Conservation (phyloP, 2,888 invertebrate genomes). For the Stictocephala bisonia region DNA sequence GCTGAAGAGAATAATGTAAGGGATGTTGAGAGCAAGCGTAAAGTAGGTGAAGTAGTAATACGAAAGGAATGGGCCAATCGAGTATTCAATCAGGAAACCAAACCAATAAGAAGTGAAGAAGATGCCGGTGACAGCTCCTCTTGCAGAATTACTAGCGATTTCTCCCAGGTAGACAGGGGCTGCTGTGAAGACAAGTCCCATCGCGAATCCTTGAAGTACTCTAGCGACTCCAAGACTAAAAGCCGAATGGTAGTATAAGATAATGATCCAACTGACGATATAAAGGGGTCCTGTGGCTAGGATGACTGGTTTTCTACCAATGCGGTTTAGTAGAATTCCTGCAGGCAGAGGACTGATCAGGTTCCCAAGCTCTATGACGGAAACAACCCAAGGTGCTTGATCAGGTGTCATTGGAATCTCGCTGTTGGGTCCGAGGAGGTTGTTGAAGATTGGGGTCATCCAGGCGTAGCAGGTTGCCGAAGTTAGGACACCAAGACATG, state of each 20-base stretch:
- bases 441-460: constrained; percentile 48
- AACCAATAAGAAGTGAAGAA: constrained; percentile 56
- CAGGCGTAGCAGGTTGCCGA: constrained; percentile 48
- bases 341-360: constrained; percentile 48
- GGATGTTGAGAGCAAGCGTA: constrained; percentile 66
- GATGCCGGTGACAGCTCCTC: constrained; percentile 57
- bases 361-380: constrained; percentile 51
- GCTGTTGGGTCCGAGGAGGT: constrained; percentile 34
- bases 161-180: constrained; percentile 58
- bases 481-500: constrained; percentile 35
- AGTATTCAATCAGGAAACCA: constrained; percentile 54
- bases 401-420: constrained; percentile 48
- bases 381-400: constrained; percentile 48
- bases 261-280: constrained; percentile 54
- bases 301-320: constrained; percentile 54
- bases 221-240: constrained; percentile 52
- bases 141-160: constrained; percentile 55
- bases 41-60: constrained; percentile 64
- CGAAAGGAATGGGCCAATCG: constrained; percentile 58
- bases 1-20: constrained; percentile 67
- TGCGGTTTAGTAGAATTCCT: constrained; percentile 47
- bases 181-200: constrained; percentile 55
- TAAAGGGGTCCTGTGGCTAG: constrained; percentile 53
- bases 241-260: constrained; percentile 51
- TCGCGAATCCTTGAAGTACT: constrained; percentile 50